Base-by-base conservation (phyloP, 1,140 invertebrate genomes). In the Tyrophagus putrescentiae region DNA sequence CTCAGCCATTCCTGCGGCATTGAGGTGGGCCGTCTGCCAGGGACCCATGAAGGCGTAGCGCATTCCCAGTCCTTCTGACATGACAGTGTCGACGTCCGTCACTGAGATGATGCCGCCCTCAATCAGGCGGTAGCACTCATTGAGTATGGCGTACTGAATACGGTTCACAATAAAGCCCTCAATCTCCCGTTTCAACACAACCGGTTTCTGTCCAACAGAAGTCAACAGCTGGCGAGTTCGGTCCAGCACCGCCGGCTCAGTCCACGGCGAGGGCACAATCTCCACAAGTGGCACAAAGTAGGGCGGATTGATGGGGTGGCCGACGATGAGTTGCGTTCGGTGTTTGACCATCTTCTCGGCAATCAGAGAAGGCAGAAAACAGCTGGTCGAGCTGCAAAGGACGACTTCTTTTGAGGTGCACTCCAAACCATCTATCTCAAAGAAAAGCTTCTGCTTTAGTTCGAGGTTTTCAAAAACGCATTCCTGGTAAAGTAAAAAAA, bases 271-370 rank as follows among this genome's bases (percentile, higher is more conserved):
- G 1, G 92, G 92, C 1, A 96, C 86, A 36, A 97, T 77, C 76
- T 97, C 93, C 1, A 95, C 87, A 31, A 96, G 72, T 0, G 89
- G 90, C 7, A 94, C 83, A 70, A 91, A 96, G 69, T 96, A 95
- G 0, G 92, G 92, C 44, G 93, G 93, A 74, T 97, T 97, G 0
- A 95, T 89, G 32, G 92, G 92, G 75, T 97, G 92, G 6, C 87
- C 85, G 34, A 93, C 82, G 45, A 84, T 76, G 60, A 80, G 70
- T 73, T 88, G 83, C 6, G 78, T 75, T 65, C 79, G 82, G 67
- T 93, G 82, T 68, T 81, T 83, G n/a, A n/a, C n/a, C 42, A 94
- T 70, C 45, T 80, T 77, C 52, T 85, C 83, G 13, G 64, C 84
- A 67, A 96, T 87, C 21, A 82, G 69, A 0, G 91, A 95, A 1